Evolutionary conservation across 2,797 vertebrate species (phyloP), one percentile per base, ranked within the genome.

Genomic region (Fundulus diaphanus): DNA sequence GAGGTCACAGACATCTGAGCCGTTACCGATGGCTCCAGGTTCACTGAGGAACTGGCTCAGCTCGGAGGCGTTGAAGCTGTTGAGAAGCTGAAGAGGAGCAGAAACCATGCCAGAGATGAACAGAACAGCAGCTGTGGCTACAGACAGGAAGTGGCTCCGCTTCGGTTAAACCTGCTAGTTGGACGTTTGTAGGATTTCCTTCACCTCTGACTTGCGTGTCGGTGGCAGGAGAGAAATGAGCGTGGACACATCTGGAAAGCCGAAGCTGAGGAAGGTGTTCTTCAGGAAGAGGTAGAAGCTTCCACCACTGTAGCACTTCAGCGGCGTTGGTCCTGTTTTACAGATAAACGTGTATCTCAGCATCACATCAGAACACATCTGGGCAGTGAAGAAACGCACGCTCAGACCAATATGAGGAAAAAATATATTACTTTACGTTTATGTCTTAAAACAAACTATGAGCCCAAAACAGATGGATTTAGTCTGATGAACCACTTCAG

Each of bases 221-320:
- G 20, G n/a, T 73, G 94, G 90, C 67, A 93, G 73, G 18, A 94
- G 83, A 68, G 92, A 90, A 1, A 52, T 56, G 22, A 94, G 82
- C 1, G 18, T 77, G 7, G 76, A 86, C 74, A 92, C 15, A 63
- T 92, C 81, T 42, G 92, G 92, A 69, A 91, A 89, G 48, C 87
- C 89, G 74, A 92, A 93, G n/a, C 85, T 78, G 63, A 86, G 83
- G 84, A 93, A 93, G 40, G 63, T 87, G 42, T 66, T 80, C 56
- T 46, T 87, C 76, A 94, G 76, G 69, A 85, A 94, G 46, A 42
- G 8, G 49, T 88, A 92, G 83, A 93, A 91, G 72, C 91, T 93
- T 57, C 87, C 87, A 16, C 76, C 70, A 7, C 3, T 31, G 51
- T 91, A 94, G 80, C 93, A 94, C 56, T 76, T 82, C 33, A 93